Evolutionary conservation across 2,888 invertebrate species (phyloP), one percentile per base, ranked within the genome.

Genomic region (Dynastes maya): DNA sequence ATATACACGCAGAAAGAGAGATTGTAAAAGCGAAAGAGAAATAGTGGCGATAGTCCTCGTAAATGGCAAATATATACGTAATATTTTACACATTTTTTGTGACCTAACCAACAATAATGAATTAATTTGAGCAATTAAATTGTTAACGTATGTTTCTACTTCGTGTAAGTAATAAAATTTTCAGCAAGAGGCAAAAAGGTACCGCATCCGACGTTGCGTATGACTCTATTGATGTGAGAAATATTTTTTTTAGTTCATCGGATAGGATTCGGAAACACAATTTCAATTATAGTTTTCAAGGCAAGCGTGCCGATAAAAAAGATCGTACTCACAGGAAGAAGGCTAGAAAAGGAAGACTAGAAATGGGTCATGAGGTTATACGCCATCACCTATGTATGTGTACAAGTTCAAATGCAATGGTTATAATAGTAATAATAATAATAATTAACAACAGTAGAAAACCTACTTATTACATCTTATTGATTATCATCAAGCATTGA

Each of bases 331-430:
- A 71, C 70, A 71, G 77, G 77, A 77, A 77, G 71, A 71, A 77
- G 58, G 51, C 63, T 58, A 77, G 45, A 71, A 71, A 55, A 76
- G 76, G 76, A 76, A 77, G 63, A 71, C 49, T 51, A 51, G 45
- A 77, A 77, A 63, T 71, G 51, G 77, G 77, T 77, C 63, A 77
- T 49, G 71, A 71, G 58, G 40, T 71, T 68, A 71, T 49, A 71
- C 11, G 45, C 45, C 40, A 22, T 67, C 45, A 51, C 67, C 49
- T 68, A 68, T 40, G 49, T 40, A 45, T 40, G 22, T 49, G 37
- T 37, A 37, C 6, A 37, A 37, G 37, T 5, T 37, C 22, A 37
- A 37, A 37, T 37, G 37, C 37, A 6, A 3, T 37, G 37, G 6
- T 37, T 37, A 37, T 37, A 37, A 37, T 37, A 37, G 6, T 6